Percentiles rank a stretch among this genome's conserved stretches.
These are phyloP conservation scores for Simalia tracyae DNA, from an alignment of 2,797 vertebrate species.

Conservation along the genomic window DNA sequence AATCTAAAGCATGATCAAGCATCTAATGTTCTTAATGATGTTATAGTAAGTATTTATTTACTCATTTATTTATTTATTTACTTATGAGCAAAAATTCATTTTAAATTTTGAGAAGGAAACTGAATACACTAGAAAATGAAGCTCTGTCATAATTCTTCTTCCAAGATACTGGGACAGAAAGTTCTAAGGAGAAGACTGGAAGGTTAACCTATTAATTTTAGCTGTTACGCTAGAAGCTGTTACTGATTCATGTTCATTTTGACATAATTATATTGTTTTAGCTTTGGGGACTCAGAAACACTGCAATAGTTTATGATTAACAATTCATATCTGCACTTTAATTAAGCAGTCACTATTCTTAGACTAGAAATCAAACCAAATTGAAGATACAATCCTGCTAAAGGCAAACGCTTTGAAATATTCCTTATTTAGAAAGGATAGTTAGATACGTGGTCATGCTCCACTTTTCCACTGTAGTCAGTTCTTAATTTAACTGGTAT, in stretches of 20 bases:
- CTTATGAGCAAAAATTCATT: not conserved
- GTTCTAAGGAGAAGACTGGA: not conserved
- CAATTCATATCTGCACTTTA: not conserved
- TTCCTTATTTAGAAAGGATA: not conserved
- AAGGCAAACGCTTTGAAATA: not conserved
- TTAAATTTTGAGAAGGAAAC: not conserved
- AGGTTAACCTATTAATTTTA: not conserved
- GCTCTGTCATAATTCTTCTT: not conserved
- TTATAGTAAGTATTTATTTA: conserved; percentile 82
- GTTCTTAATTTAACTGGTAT: not conserved
- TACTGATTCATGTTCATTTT: not conserved
- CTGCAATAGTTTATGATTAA: not conserved
- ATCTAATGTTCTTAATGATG: conserved; percentile 85
- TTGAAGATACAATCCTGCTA: not conserved
- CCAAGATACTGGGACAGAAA: not conserved
- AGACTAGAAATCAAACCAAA: not conserved
- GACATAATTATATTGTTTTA: not conserved
- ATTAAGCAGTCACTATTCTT: not conserved
- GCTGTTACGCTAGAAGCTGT: not conserved
- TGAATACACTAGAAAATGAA: not conserved
- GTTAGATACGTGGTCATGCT: too few relatives aligned
- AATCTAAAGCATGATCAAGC: conserved; percentile 93
- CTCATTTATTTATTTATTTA: too few relatives aligned
- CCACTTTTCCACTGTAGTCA: not conserved
- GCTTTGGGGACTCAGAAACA: not conserved